Evolutionary conservation across 2,797 vertebrate genomes (phyloP).

Genomic region (Gymnothorax javanicus): DNA sequence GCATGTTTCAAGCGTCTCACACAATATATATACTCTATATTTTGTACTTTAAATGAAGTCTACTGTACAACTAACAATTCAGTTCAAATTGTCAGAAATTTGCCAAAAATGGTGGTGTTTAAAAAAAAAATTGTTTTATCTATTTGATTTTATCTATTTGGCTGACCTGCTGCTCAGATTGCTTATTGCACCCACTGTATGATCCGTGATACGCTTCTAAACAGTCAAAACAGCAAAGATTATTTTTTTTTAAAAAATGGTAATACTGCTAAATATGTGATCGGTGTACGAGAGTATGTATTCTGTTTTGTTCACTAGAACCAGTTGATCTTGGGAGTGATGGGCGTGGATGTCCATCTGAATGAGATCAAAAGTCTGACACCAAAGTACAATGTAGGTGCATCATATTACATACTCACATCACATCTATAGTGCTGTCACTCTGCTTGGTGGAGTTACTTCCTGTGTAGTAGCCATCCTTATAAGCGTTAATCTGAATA

Average conservation of each 20-base stretch:
- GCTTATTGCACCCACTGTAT: not conserved
- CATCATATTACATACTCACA: not conserved
- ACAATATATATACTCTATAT: not conserved
- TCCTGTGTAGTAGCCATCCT: not conserved
- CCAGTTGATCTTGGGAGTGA: constrained; percentile 96
- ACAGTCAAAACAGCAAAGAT: not conserved
- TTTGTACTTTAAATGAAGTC: not conserved
- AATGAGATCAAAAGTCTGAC: constrained; percentile 95
- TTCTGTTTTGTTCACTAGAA: constrained; percentile 72
- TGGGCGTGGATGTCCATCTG: constrained; percentile 96
- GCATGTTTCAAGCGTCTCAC: not conserved
- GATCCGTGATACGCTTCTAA: not conserved
- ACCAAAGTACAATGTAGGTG: constrained; percentile 81
- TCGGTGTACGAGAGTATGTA: not conserved
- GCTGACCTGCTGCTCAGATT: not conserved
- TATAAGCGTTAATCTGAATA: not conserved
- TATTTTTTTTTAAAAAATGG: not conserved
- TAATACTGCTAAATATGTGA: not conserved
- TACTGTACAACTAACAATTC: not conserved
- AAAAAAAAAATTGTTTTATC: not conserved
- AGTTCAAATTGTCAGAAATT: not conserved
- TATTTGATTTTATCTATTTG: not conserved
- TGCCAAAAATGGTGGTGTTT: not conserved
- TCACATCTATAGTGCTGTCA: not conserved
- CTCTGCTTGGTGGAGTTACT: not conserved